Percentiles rank a stretch among this genome's conserved stretches.
phyloP scores from a whole-genome alignment of 2,888 invertebrate species.

The Escarpia spicata region DNA sequence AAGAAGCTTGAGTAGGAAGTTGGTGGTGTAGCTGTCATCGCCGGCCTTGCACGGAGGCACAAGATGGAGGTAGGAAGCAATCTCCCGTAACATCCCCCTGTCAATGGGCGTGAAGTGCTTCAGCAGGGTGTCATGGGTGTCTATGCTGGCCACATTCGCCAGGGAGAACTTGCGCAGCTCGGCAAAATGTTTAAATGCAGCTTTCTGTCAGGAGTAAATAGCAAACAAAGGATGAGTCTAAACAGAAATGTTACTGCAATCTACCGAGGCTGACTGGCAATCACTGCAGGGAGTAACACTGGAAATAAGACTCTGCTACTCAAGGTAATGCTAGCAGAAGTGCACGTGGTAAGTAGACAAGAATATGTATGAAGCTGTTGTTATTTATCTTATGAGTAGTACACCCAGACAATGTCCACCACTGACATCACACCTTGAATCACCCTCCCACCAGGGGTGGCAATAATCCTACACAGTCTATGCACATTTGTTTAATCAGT shows the following conservation, averaged over 20 bases:
- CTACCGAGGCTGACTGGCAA: not conserved
- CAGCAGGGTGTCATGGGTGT: conserved; percentile 82
- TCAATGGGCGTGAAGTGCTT: conserved; percentile 83
- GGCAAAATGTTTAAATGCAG: conserved; percentile 91
- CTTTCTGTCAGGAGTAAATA: conserved; percentile 73
- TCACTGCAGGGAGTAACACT: not conserved
- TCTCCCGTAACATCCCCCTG: conserved; percentile 81
- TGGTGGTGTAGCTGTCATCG: conserved; percentile 70
- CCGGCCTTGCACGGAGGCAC: conserved; percentile 76
- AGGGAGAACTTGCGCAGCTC: conserved; percentile 85
- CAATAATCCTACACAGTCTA: no score
- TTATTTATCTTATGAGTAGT: not conserved
- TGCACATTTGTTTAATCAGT: no score
- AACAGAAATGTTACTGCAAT: not conserved
- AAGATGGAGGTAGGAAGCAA: conserved; percentile 87
- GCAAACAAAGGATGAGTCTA: no score
- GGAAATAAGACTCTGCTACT: not conserved
- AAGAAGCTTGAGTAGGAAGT: conserved; percentile 85
- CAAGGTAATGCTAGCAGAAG: not conserved
- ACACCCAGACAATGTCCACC: not conserved
- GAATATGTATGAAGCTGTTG: not conserved
- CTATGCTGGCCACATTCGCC: conserved; percentile 94
- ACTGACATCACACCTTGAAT: no score
- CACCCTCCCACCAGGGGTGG: no score
- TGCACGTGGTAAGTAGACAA: not conserved